Conservation (phyloP, 2,888 invertebrate genomes). For the Hymenopus coronatus region DNA sequence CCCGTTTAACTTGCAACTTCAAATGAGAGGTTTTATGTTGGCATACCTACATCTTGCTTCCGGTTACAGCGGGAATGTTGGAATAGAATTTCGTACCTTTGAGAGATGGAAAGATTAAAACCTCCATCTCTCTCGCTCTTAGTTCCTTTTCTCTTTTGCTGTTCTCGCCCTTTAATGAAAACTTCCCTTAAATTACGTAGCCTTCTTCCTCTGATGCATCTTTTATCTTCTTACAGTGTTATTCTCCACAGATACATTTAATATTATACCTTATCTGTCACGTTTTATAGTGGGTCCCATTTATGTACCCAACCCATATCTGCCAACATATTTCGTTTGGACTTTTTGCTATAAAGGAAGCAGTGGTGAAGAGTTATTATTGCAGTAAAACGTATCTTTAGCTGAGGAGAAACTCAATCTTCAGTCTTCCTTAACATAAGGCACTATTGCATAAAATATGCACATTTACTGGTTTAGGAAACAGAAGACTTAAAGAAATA, state of each 20-base stretch:
- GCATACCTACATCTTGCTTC: not conserved
- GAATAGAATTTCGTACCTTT: not conserved
- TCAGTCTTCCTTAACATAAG: too few relatives aligned
- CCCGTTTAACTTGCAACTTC: not conserved
- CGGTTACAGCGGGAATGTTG: not conserved
- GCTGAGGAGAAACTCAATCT: too few relatives aligned
- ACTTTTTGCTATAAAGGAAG: not conserved
- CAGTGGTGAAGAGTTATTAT: not conserved
- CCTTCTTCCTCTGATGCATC: not conserved
- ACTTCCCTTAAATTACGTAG: not conserved
- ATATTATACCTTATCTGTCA: not conserved
- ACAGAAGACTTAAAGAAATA: too few relatives aligned
- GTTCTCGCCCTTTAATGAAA: not conserved
- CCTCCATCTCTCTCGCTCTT: not conserved
- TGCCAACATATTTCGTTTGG: not conserved
- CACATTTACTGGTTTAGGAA: too few relatives aligned
- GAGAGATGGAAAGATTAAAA: not conserved
- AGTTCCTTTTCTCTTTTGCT: not conserved
- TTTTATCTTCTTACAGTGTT: not conserved
- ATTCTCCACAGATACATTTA: not conserved
- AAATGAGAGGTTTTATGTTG: constrained; percentile 3
- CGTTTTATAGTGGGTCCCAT: not conserved
- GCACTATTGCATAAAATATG: too few relatives aligned
- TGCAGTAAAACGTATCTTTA: too few relatives aligned
- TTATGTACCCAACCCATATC: not conserved